phyloP scores from a whole-genome alignment of 2,888 invertebrate species.

The Urechis unicinctus region DNA sequence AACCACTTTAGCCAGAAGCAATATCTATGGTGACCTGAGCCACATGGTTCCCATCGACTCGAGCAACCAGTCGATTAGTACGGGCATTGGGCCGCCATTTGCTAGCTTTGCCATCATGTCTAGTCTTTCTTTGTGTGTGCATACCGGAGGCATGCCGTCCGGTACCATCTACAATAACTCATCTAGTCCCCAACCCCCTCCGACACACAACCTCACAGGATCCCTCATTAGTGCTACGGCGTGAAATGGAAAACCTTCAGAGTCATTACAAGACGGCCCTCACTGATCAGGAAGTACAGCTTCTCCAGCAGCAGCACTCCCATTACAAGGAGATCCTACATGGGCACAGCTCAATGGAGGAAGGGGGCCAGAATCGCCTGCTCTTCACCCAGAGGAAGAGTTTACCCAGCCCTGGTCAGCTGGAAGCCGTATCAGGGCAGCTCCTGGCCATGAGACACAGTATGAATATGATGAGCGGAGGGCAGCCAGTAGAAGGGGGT shows the following conservation, averaged over 20 bases:
- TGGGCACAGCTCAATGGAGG: constrained; percentile 33
- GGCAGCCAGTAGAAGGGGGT: no score
- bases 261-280: constrained; percentile 12
- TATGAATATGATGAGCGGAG: constrained; percentile 44
- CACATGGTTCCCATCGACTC: constrained; percentile 55
- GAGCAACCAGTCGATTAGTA: constrained; percentile 60
- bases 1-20: constrained; percentile 26
- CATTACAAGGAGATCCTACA: constrained; percentile 16
- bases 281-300: constrained; percentile 27
- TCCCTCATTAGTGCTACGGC: constrained; percentile 61
- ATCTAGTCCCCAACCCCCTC: background rate
- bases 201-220: background rate
- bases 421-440: constrained; percentile 45
- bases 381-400: constrained; percentile 9
- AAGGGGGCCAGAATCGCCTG: constrained; percentile 4
- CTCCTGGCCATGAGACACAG: constrained; percentile 48
- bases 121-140: constrained; percentile 78
- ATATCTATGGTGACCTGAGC: constrained; percentile 34
- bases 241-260: constrained; percentile 56
- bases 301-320: constrained; percentile 27
- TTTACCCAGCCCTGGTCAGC: constrained; percentile 28
- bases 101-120: constrained; percentile 68
- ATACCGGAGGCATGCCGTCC: no score
- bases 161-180: no score
- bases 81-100: constrained; percentile 67